These are phyloP conservation scores for Dipus sagitta DNA, from an alignment of 2,797 vertebrate species.

Conservation along the genomic window DNA sequence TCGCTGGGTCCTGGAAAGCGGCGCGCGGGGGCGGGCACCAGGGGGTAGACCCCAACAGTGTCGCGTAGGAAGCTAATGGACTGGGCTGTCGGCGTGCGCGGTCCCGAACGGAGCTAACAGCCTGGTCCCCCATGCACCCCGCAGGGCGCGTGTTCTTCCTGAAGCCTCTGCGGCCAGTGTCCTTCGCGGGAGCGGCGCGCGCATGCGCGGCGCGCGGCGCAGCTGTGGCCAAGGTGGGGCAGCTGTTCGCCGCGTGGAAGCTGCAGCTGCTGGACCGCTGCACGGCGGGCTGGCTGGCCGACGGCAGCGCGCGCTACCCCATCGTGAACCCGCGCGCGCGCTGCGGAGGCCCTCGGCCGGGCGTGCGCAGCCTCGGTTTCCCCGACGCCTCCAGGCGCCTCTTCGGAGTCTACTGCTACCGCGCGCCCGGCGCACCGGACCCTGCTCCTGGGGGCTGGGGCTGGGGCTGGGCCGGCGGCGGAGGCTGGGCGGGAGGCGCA, in stretches of 20 bases:
- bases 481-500: conserved; percentile 78
- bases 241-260: conserved; percentile 97
- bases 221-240: conserved; percentile 93
- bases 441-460: conserved; percentile 75
- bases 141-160: conserved; percentile 96
- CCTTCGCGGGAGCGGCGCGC: conserved; percentile 92
- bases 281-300: conserved; percentile 96
- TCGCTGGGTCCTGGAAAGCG: neutral
- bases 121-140: rapidly evolving
- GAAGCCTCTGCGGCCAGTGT: conserved; percentile 95
- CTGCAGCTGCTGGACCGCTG: conserved; percentile 96
- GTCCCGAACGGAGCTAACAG: neutral
- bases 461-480: conserved; percentile 81
- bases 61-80: neutral
- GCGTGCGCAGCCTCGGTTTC: conserved; percentile 95
- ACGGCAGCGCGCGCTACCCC: conserved; percentile 96
- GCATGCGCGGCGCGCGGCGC: conserved; percentile 93
- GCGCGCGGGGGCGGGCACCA: neutral
- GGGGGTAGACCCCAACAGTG: no score
- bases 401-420: conserved; percentile 96
- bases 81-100: neutral
- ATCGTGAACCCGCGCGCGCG: conserved; percentile 95
- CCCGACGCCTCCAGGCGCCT: conserved; percentile 95
- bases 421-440: conserved; percentile 72
- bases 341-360: conserved; percentile 93